These are phyloP conservation scores for Emydocephalus ijimae DNA, from an alignment of 2,113 vertebrate genomes.

Conservation along the genomic window DNA sequence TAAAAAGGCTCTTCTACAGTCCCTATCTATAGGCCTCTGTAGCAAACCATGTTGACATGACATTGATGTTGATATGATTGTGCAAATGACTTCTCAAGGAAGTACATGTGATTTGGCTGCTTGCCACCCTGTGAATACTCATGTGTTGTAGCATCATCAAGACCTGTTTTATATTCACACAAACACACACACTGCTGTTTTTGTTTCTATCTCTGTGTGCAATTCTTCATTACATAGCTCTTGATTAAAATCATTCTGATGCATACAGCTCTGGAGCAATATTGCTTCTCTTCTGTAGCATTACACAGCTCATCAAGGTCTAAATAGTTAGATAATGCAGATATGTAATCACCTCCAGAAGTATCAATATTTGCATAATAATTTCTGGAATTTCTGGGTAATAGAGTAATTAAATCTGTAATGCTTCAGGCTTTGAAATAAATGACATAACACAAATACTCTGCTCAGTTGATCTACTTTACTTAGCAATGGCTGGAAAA, in stretches of 20 bases:
- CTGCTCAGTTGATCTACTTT: conserved; percentile 40
- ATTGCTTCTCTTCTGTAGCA: not conserved
- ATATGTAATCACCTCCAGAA: conserved; percentile 44
- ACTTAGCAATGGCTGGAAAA: conserved; percentile 15
- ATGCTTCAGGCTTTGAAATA: conserved; percentile 58
- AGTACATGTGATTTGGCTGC: not conserved
- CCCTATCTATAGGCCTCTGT: not conserved
- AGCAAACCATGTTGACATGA: not conserved
- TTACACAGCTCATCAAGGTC: conserved; percentile 47
- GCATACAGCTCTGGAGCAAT: not conserved
- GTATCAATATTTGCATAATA: conserved; percentile 59
- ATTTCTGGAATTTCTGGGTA: conserved; percentile 64
- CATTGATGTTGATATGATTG: not conserved
- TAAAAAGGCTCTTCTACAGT: not conserved
- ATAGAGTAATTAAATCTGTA: conserved; percentile 60
- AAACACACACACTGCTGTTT: not conserved
- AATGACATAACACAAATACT: conserved; percentile 41
- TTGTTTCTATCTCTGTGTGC: not conserved
- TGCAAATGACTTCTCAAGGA: not conserved
- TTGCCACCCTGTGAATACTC: not conserved
- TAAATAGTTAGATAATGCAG: conserved; percentile 39
- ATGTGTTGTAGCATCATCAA: not conserved
- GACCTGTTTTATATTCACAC: not conserved
- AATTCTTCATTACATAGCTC: conserved; percentile 27
- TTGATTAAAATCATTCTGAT: not conserved